Percentiles rank a stretch among this genome's conserved stretches.
These are phyloP conservation scores for Rhea americana DNA, from an alignment of 2,113 vertebrate genomes.

Conservation along the genomic window DNA sequence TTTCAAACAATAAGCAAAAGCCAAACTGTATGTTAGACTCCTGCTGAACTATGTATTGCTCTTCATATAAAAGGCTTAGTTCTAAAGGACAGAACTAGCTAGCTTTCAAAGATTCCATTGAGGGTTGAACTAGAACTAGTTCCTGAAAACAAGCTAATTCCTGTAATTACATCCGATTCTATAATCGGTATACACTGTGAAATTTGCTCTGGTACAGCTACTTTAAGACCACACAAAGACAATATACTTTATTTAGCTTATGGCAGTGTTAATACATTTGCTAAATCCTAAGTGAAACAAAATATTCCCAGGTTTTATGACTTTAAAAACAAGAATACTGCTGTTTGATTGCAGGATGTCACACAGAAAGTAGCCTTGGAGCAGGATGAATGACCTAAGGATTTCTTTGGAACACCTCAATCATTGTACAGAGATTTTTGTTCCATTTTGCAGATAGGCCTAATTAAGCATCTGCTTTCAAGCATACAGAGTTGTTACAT, in stretches of 20 bases:
- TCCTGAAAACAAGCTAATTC: not conserved
- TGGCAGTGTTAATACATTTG: rapidly evolving
- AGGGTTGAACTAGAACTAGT: rapidly evolving
- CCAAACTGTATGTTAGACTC: not conserved
- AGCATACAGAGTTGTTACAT: constrained; percentile 71
- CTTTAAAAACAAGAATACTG: not conserved
- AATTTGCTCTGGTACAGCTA: not conserved
- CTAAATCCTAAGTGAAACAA: rapidly evolving
- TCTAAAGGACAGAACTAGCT: not conserved
- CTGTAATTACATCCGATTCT: rapidly evolving
- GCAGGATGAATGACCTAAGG: not conserved
- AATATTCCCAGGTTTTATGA: not conserved
- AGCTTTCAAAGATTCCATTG: not conserved
- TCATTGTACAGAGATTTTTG: not conserved
- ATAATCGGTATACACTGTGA: too few species aligned
- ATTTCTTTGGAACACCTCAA: not conserved
- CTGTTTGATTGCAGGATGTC: not conserved
- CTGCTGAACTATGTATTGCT: not conserved
- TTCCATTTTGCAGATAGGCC: not conserved
- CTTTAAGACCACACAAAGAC: too few species aligned
- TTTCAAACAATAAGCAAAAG: rapidly evolving
- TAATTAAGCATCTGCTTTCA: not conserved
- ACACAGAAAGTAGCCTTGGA: rapidly evolving
- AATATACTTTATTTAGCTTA: too few species aligned
- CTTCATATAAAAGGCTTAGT: not conserved